Percentiles rank a stretch among this genome's conserved stretches.
Conservation (phyloP, 2,888 invertebrate species). For the Tridacna crocea region DNA sequence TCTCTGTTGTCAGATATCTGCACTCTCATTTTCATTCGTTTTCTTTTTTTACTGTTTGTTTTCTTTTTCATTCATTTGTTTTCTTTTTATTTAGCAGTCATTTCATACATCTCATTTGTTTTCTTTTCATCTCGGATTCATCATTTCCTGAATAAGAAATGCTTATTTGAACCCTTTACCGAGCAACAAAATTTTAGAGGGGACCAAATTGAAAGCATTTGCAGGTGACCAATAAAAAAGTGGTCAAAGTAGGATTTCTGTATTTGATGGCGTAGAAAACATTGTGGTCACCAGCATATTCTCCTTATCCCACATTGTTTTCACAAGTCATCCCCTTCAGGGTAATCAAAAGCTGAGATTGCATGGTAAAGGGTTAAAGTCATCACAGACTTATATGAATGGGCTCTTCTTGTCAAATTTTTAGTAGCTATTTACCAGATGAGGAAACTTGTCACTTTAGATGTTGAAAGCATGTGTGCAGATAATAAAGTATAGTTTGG, state of each 20-base stretch:
- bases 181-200: too few species aligned
- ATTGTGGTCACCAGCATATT: background rate
- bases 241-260: too few species aligned
- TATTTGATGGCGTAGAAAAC: too few species aligned
- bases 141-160: background rate
- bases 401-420: too few species aligned
- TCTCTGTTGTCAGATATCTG: background rate
- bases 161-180: background rate
- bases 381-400: too few species aligned
- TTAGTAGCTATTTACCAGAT: too few species aligned
- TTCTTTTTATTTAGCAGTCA: background rate
- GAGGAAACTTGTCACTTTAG: too few species aligned
- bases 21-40: background rate
- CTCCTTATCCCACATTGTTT: background rate
- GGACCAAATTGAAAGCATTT: background rate
- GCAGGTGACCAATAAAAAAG: background rate
- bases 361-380: too few species aligned
- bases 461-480: too few species aligned
- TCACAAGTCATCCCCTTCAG: too few species aligned
- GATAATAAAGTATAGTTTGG: too few species aligned
- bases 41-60: background rate
- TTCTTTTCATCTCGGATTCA: background rate
- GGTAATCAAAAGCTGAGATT: too few species aligned
- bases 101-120: background rate
- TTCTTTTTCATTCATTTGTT: background rate